Percentiles rank a stretch among this genome's conserved stretches.
phyloP scores from a whole-genome alignment of 2,888 invertebrate genomes.

The Microctonus aethiopoides region DNA sequence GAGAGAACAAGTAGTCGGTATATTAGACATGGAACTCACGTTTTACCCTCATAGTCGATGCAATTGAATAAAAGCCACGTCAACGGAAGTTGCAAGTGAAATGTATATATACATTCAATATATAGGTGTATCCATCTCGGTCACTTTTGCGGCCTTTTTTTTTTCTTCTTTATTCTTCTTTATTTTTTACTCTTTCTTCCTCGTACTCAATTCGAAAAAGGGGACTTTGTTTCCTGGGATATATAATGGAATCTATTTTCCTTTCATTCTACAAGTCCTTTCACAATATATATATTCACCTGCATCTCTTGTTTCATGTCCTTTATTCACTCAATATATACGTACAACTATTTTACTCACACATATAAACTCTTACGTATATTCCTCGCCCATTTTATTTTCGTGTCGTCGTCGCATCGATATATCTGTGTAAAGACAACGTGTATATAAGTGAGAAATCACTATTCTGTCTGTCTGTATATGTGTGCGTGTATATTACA shows the following conservation, averaged over 20 bases:
- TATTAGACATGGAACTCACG: slow-evolving; percentile 28
- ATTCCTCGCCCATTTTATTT: not conserved
- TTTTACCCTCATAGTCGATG: slow-evolving; percentile 14
- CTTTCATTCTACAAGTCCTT: slow-evolving; percentile 31
- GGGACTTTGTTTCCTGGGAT: slow-evolving; percentile 29
- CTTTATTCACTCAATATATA: not conserved
- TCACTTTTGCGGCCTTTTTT: slow-evolving; percentile 13
- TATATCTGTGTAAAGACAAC: no score
- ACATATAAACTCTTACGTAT: not conserved
- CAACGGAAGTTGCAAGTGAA: slow-evolving; percentile 25
- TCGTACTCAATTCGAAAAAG: slow-evolving; percentile 21
- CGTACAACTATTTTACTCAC: not conserved
- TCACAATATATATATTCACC: no score
- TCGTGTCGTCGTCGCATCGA: not conserved
- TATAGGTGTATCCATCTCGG: slow-evolving; percentile 6
- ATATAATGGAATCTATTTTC: slow-evolving; percentile 40
- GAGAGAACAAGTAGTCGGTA: slow-evolving; percentile 19
- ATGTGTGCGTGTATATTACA: not conserved
- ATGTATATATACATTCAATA: slow-evolving; percentile 6
- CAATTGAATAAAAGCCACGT: slow-evolving; percentile 30
- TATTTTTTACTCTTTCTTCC: not conserved
- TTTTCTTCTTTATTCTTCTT: not conserved
- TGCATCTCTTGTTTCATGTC: not conserved
- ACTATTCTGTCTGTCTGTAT: not conserved
- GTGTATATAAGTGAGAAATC: not conserved